A percentile compares a stretch with the other conserved stretches of the same genome.
phyloP scores from a whole-genome alignment of 1,140 invertebrate species.

The Panagrolaimus sp. region DNA sequence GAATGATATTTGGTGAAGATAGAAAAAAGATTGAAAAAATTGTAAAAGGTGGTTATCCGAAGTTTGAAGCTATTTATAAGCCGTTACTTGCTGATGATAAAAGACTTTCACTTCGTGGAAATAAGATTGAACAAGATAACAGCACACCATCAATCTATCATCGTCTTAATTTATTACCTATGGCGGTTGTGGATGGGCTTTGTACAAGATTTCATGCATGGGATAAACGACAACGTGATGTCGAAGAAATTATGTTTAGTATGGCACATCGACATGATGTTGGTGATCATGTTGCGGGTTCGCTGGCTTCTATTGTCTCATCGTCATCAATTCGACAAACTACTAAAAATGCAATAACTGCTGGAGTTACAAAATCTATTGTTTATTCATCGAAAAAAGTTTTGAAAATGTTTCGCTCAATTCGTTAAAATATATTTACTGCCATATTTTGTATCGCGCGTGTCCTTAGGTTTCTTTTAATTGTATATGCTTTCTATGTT shows the following conservation, averaged over 20 bases:
- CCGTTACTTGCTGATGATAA: slow-evolving; percentile 62
- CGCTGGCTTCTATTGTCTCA: slow-evolving; percentile 39
- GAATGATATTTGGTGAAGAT: slow-evolving; percentile 94
- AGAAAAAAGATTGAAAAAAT: slow-evolving; percentile 77
- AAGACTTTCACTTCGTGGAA: slow-evolving; percentile 23
- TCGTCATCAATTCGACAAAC: slow-evolving; percentile 34
- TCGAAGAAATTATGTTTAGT: slow-evolving; percentile 47
- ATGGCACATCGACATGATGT: slow-evolving; percentile 52
- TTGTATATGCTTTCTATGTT: neutral
- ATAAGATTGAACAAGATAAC: slow-evolving; percentile 67
- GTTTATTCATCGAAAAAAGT: slow-evolving; percentile 31
- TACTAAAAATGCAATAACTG: slow-evolving; percentile 45
- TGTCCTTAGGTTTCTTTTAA: neutral
- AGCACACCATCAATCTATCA: slow-evolving; percentile 69
- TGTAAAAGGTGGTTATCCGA: slow-evolving; percentile 72
- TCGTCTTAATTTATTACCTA: slow-evolving; percentile 79
- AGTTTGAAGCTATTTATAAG: slow-evolving; percentile 74
- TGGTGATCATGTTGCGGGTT: slow-evolving; percentile 20
- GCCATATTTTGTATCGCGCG: neutral
- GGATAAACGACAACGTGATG: slow-evolving; percentile 21
- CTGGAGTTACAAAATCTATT: slow-evolving; percentile 42
- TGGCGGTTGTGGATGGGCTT: slow-evolving; percentile 42
- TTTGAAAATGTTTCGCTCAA: slow-evolving; percentile 35
- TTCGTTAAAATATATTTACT: neutral
- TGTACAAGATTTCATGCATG: slow-evolving; percentile 4